Base-by-base conservation (phyloP, 2,797 vertebrate genomes). In the Lates japonicus region DNA sequence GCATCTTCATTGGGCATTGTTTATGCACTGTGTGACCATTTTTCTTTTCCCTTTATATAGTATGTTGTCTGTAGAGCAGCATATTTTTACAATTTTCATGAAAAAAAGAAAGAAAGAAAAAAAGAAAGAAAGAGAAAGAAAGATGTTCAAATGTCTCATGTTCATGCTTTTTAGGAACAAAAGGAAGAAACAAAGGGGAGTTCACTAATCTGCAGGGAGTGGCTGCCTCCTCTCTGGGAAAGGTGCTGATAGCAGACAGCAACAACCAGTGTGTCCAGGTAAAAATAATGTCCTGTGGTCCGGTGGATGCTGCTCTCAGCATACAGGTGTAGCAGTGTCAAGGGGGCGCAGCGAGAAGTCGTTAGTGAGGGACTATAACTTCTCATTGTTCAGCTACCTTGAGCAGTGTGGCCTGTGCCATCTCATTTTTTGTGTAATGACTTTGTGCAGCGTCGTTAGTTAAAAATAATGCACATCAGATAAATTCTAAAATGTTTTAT, bases 251-350 rank as follows among this genome's bases (percentile, higher is more conserved):
- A 86, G 98, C 98, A 74, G 98, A 99, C 92, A 99, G 98, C 93
- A 99, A 99, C 95, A 99, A 99, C 94, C 98, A 99, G 58, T 99
- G 98, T 92, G 97, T 99, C 7, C 98, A 99, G 97, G 98, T 99
- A 96, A 63, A 65, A 44, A 59, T 3, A 1, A 20, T 37, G n/a
- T 41, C 20, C 66, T 8, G 22, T 29, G 17, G 25, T 29, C 25
- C 12, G n/a, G 3, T 49, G 14, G 52, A 42, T 49, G 57, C 31
- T 57, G 68, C 68, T 42, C 41, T 42, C 41, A 42, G 41, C 41
- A 42, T 4, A 0, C 41, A 41, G 65, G 20, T 16, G 20, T 3
- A 20, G 51, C 16, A 1, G 14, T 14, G 17, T 31, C 4, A 29
- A 31, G 9, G 29, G 4, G 4, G 1, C 11, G 13, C 35, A 33